Base-by-base conservation (phyloP, 2,888 invertebrate species). In the Thelaira solivaga region DNA sequence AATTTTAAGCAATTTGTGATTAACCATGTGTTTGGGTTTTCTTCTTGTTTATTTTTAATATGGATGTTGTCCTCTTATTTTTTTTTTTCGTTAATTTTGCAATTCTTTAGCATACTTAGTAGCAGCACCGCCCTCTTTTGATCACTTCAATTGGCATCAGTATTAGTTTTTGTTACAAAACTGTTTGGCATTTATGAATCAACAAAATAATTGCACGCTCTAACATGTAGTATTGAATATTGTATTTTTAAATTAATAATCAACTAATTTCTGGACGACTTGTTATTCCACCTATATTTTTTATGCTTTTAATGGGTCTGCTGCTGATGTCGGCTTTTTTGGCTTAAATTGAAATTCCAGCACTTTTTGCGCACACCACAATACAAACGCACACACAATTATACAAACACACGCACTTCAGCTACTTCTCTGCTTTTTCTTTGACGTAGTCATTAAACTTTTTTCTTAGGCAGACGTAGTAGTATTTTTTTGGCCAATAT, bases 261-360 rank as follows among this genome's bases (percentile, higher is more conserved):
- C n/a, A 47, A 59, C 51, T 55, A 59, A 22, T 71, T 65, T 49
- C 10, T 51, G 69, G 36, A 61, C 29, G 69, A 64, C 51, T 72
- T 64, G 49, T 57, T 72, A 61, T 47, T 72, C 24, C 72, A 73
- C 65, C 64, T 59, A 22, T 65, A 26, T 59, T 72, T 45, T 49
- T 24, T 41, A 47, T 47, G 10, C 29, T 20, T 53, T 36, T 79
- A 79, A 80, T 75, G 80, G 74, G 81, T 71, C 78, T 81, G 80
- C 71, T 71, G 80, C 69, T 83, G 79, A 81, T 81, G 85, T 85
- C 86, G 86, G 85, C 86, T 85, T 85, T 86, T 84, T 86, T 85
- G 84, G 84, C 73, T 76, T 76, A 71, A 77, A 59, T 76, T 80
- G 74, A 80, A 82, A 81, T 81, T 82, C 81, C 81, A 81, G 77